Conservation (phyloP, 2,888 invertebrate genomes). For the Glyphotaelius pellucidus region DNA sequence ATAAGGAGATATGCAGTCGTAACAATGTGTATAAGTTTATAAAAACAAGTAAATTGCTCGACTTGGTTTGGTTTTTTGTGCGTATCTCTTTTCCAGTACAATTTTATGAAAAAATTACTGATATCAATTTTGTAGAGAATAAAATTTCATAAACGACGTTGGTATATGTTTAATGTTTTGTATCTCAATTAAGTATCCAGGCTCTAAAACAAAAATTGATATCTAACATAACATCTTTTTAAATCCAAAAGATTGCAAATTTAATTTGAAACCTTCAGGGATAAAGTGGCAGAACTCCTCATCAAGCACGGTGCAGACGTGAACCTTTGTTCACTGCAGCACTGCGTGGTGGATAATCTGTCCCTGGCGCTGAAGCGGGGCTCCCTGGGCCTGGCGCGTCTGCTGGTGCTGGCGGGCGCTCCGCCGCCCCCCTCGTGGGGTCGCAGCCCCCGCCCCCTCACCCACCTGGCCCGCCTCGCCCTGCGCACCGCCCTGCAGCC, state of each 20-base stretch:
- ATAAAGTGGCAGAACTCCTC: slow-evolving; percentile 77
- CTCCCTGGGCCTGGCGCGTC: slow-evolving; percentile 70
- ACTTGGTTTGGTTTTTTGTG: no score
- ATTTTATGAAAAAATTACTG: no score
- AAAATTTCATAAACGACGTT: no score
- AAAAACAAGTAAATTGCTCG: no score
- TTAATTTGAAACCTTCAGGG: slow-evolving; percentile 68
- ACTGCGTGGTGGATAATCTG: slow-evolving; percentile 78
- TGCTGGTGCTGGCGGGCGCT: slow-evolving; percentile 74
- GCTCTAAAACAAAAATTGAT: no score
- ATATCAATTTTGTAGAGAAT: no score
- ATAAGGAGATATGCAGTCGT: no score
- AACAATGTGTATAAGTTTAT: no score
- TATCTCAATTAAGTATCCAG: no score
- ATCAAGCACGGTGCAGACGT: slow-evolving; percentile 82
- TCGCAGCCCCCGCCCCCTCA: slow-evolving; percentile 58
- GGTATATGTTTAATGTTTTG: no score
- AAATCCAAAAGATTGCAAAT: not conserved
- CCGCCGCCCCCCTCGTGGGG: slow-evolving; percentile 75
- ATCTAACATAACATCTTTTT: not conserved
- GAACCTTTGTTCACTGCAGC: slow-evolving; percentile 78
- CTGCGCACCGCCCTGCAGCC: slow-evolving; percentile 57
- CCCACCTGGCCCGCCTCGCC: slow-evolving; percentile 61
- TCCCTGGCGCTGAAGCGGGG: slow-evolving; percentile 75
- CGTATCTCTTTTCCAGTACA: no score